Evolutionary conservation across 2,797 vertebrate genomes (phyloP).

Genomic region (Xerus rutilus): DNA sequence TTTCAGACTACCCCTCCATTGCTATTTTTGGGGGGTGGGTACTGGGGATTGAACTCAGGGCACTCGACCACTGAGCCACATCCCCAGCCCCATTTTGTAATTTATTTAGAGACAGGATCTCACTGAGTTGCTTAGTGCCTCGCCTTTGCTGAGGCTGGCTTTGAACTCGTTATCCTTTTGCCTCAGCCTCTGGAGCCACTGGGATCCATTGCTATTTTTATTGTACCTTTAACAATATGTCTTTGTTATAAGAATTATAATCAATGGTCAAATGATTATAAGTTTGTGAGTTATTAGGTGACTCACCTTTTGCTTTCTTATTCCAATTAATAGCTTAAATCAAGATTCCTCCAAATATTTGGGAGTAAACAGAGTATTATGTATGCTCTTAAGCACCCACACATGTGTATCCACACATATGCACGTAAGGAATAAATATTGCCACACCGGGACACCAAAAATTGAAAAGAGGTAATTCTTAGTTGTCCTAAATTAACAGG

Average conservation of each 20-base stretch:
- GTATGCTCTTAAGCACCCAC: background rate
- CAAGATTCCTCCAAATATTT: slow-evolving; percentile 11
- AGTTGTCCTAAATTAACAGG: background rate
- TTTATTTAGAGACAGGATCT: too few species aligned
- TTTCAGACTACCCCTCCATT: background rate
- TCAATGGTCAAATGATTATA: slow-evolving; percentile 26
- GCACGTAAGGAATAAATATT: background rate
- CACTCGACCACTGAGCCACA: too few species aligned
- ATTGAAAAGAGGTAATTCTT: background rate
- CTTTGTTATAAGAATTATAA: slow-evolving; percentile 9
- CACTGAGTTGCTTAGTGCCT: too few species aligned
- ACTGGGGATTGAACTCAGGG: too few species aligned
- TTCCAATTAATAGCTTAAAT: background rate
- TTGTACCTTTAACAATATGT: background rate
- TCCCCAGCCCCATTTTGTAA: too few species aligned
- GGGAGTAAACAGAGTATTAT: background rate
- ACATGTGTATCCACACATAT: fast-evolving
- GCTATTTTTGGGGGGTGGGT: background rate
- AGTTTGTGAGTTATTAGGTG: background rate
- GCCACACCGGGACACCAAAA: background rate
- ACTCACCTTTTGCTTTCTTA: background rate
- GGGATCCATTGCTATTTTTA: slow-evolving; percentile 2
- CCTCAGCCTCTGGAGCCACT: too few species aligned
- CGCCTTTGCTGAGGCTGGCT: too few species aligned
- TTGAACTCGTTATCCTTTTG: too few species aligned